Conservation (phyloP, 1,140 invertebrate species). For the Drosophila ironensis region DNA sequence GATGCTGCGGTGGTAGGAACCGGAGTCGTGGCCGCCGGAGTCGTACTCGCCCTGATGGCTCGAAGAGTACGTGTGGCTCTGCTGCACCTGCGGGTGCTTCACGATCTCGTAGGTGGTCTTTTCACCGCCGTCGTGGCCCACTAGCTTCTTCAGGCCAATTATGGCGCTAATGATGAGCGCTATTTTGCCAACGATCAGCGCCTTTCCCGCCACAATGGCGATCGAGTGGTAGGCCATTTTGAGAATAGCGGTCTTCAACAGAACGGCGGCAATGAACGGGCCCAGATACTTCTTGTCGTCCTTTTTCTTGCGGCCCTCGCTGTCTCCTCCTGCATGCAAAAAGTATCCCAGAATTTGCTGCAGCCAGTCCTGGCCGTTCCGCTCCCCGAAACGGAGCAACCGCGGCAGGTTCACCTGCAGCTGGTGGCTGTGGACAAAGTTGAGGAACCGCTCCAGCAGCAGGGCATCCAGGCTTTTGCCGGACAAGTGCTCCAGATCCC, state of each 20-base stretch:
- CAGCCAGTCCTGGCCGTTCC: slow-evolving; percentile 72
- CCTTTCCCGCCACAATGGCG: slow-evolving; percentile 88
- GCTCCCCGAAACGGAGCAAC: slow-evolving; percentile 67
- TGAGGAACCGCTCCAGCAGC: slow-evolving; percentile 84
- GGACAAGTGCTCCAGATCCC: slow-evolving; percentile 83
- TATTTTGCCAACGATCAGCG: slow-evolving; percentile 85
- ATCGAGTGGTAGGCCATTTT: slow-evolving; percentile 89
- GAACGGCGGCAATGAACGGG: slow-evolving; percentile 85
- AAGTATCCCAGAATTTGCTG: slow-evolving; percentile 59
- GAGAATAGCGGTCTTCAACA: slow-evolving; percentile 87
- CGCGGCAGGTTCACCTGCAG: slow-evolving; percentile 84
- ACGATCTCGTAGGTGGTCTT: slow-evolving; percentile 93
- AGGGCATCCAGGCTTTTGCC: slow-evolving; percentile 83
- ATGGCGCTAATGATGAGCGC: slow-evolving; percentile 89
- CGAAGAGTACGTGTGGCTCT: slow-evolving; percentile 89
- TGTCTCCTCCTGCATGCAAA: slow-evolving; percentile 40
- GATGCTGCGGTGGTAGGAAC: slow-evolving; percentile 85
- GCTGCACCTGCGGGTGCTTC: slow-evolving; percentile 90
- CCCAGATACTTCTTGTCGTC: slow-evolving; percentile 84
- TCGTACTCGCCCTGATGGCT: slow-evolving; percentile 87
- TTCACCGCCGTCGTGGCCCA: slow-evolving; percentile 85
- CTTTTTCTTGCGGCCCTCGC: slow-evolving; percentile 84
- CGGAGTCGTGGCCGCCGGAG: slow-evolving; percentile 83
- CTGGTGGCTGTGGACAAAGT: slow-evolving; percentile 85
- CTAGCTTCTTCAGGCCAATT: slow-evolving; percentile 89